A percentile compares a stretch with the other conserved stretches of the same genome.
These are phyloP conservation scores for Myotis findleyi DNA, from an alignment of 2,797 vertebrate species.

Conservation along the genomic window DNA sequence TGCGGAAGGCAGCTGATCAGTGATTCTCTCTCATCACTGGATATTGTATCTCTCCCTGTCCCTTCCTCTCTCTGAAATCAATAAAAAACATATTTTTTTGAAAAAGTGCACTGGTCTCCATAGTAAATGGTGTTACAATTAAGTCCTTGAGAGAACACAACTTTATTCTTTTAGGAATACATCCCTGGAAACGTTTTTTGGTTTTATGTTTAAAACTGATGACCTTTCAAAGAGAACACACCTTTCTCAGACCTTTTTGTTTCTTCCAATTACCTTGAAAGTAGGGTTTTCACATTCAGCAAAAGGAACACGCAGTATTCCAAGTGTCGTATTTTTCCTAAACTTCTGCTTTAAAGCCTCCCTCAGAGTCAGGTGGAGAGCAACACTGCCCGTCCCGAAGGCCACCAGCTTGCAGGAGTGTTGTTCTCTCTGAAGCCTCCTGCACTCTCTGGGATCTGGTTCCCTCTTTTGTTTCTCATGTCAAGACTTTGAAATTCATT, in stretches of 20 bases:
- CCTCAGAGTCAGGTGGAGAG: neutral
- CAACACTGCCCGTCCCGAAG: neutral
- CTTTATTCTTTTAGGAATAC: neutral
- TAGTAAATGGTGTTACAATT: neutral
- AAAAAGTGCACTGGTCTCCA: neutral
- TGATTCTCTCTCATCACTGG: no score
- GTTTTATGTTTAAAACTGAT: neutral
- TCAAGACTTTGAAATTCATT: neutral
- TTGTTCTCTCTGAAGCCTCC: neutral
- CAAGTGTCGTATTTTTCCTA: neutral
- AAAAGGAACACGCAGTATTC: neutral
- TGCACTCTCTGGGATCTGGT: neutral
- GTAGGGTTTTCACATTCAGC: neutral
- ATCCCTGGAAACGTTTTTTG: neutral
- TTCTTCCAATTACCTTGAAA: neutral
- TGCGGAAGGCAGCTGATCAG: no score
- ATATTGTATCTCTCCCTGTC: no score
- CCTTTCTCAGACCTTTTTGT: neutral
- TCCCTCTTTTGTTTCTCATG: neutral
- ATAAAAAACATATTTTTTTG: no score
- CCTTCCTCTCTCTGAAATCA: no score
- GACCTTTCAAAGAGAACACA: neutral
- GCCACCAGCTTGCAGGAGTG: neutral
- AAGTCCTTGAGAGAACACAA: neutral
- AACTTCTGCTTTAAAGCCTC: neutral